These are phyloP conservation scores for Reinhardtius hippoglossoides DNA, from an alignment of 2,113 vertebrate species.

Conservation along the genomic window DNA sequence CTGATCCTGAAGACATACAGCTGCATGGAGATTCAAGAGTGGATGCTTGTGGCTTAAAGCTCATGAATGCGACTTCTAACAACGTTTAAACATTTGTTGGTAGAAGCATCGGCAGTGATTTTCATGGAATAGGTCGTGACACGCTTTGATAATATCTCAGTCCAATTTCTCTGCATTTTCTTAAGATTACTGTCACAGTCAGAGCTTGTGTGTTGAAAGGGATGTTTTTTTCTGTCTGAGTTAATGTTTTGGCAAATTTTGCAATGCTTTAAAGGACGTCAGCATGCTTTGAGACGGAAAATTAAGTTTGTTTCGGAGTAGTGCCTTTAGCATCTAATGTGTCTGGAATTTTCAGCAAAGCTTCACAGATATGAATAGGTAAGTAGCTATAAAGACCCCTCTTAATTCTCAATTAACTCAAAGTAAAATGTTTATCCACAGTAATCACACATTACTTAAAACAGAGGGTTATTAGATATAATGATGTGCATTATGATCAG, in stretches of 20 bases:
- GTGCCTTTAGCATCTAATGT: too few species aligned
- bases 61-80: neutral
- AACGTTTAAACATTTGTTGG: constrained; percentile 19
- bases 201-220: constrained; percentile 12
- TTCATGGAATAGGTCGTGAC: neutral
- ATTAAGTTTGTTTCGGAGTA: too few species aligned
- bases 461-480: too few species aligned
- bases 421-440: too few species aligned
- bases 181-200: constrained; percentile 15
- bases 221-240: neutral
- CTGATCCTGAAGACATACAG: constrained; percentile 27
- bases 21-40: constrained; percentile 5
- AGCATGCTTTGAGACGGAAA: too few species aligned
- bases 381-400: neutral
- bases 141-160: neutral
- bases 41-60: neutral
- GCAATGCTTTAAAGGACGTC: constrained; percentile 2
- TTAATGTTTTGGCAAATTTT: constrained; percentile 23
- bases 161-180: constrained; percentile 32
- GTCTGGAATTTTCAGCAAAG: constrained; percentile 1
- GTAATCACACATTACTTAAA: too few species aligned
- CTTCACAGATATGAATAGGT: neutral
- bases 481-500: too few species aligned
- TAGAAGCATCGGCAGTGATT: constrained; percentile 29
- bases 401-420: too few species aligned